These are phyloP conservation scores for Nannoperca australis DNA, from an alignment of 2,797 vertebrate species.

Conservation along the genomic window DNA sequence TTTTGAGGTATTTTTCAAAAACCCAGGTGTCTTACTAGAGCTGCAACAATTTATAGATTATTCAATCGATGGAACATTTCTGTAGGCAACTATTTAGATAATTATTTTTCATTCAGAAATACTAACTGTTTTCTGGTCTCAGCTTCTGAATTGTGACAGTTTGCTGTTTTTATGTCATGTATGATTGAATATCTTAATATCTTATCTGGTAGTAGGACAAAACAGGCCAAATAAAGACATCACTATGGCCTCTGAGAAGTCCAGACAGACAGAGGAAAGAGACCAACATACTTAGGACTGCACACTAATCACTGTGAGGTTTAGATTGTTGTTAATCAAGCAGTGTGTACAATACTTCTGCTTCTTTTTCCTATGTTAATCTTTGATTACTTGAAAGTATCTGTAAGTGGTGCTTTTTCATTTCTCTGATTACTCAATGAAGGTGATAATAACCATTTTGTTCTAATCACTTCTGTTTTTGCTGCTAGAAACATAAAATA, in stretches of 20 bases:
- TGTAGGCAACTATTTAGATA: neutral
- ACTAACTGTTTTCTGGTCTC: neutral
- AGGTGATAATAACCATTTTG: neutral
- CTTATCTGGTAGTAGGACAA: neutral
- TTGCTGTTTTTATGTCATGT: neutral
- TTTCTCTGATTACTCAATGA: conserved; percentile 9
- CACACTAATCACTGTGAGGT: neutral
- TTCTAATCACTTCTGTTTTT: neutral
- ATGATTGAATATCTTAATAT: neutral
- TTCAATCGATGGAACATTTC: neutral
- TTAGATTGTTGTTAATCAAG: neutral
- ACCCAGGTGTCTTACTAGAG: neutral
- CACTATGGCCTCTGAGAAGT: neutral
- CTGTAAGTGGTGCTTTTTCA: neutral
- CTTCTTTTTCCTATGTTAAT: neutral
- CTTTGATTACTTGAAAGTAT: neutral
- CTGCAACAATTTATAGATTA: neutral
- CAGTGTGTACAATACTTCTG: neutral
- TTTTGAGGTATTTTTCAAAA: neutral
- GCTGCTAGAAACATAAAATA: neutral
- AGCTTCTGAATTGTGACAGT: neutral
- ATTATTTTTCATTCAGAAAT: neutral
- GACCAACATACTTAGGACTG: neutral
- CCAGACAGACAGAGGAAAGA: neutral
- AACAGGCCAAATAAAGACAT: neutral